Evolutionary conservation across 92 coral and sea anemone genomes (phyloP), one percentile per base, ranked within the genome.

Genomic region (Parazoanthus atlanticus): DNA sequence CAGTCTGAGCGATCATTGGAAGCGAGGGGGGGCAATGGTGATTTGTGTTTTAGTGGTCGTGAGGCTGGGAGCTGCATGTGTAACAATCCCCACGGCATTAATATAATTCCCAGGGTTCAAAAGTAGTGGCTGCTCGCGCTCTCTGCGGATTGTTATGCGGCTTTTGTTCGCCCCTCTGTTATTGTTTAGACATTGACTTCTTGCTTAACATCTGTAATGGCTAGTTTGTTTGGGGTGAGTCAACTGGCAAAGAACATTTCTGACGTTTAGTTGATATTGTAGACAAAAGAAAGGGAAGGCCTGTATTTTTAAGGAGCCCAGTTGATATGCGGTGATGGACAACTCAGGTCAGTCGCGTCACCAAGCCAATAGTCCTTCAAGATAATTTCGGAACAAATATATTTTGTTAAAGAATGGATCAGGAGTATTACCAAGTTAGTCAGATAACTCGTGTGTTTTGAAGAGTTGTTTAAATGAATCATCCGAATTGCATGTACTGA

Each of bases 331-430:
- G 21, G 16, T 84, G 87, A 84, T 84, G 29, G 87, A 84, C 87
- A 71, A 69, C 87, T 31, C 40, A 46, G 66, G 41, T 83, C 87
- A 84, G 74, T 84, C 46, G 56, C 67, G 87, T 84, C 87, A 30
- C 67, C 87, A 46, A 67, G 74, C 40, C 78, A 43, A 84, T 84
- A 28, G 87, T 43, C 34, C 87, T 84, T 71, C 54, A 30, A 71
- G 87, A 84, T 84, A 28, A 84, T 84, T 84, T 84, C 87, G 87
- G 87, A 84, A 84, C 87, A 84, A 84, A 84, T 70, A 83, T 83
- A 15, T 83, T 83, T 83, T 83, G 40, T 83, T 78, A 25, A 65
- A 67, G 86, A 83, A 38, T 69, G 36, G 38, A 83, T 83, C 86
- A 84, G 78, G 40, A 70, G 66, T 84, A 54, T 84, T 64, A 41